These are phyloP conservation scores for Protophormia terraenovae DNA, from an alignment of 2,888 invertebrate genomes.

Conservation along the genomic window DNA sequence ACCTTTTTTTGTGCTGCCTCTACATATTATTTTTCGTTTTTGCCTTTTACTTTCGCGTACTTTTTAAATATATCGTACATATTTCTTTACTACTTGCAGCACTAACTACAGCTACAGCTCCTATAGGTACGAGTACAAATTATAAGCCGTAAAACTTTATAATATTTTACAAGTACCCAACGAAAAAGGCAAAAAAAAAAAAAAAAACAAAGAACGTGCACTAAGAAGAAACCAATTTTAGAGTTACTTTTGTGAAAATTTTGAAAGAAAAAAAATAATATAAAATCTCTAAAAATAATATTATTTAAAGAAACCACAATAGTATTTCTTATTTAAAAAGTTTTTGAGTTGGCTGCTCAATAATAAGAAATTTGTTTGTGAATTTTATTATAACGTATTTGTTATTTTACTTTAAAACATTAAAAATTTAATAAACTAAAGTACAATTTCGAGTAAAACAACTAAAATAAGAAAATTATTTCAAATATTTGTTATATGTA, in stretches of 20 bases:
- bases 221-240: conserved; percentile 28
- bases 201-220: neutral
- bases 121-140: neutral
- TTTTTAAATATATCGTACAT: too few relatives aligned
- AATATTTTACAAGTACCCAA: conserved; percentile 10
- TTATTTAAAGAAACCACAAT: conserved; percentile 2
- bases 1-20: neutral
- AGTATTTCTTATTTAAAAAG: conserved; percentile 32
- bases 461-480: neutral
- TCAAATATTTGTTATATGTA: neutral
- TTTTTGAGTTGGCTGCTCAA: neutral
- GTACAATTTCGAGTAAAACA: neutral
- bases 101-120: too few relatives aligned
- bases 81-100: neutral
- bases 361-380: neutral
- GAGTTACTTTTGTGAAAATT: conserved; percentile 15
- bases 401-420: neutral
- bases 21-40: neutral
- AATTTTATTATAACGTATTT: neutral
- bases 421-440: conserved; percentile 14
- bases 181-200: neutral
- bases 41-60: neutral
- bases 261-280: neutral
- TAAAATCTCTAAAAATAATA: neutral
- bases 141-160: conserved; percentile 28